These are phyloP conservation scores for Loriculus beryllinus DNA, from an alignment of 2,797 vertebrate genomes.

Conservation along the genomic window DNA sequence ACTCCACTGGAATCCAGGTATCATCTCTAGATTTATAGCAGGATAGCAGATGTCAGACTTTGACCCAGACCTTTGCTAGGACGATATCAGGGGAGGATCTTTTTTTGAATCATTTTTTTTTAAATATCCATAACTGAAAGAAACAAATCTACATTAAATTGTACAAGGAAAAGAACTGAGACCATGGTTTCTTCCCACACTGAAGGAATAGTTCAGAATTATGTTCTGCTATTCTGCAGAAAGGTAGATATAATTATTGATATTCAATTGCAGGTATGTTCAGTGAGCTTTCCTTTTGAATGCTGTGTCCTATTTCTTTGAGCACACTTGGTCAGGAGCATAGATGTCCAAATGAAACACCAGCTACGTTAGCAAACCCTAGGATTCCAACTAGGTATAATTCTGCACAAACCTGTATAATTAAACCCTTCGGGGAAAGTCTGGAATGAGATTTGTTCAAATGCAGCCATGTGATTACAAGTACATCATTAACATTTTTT, in stretches of 20 bases:
- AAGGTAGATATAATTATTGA: neutral
- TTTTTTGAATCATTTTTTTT: neutral
- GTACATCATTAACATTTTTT: constrained; percentile 4
- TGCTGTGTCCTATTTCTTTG: neutral
- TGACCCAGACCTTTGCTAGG: neutral
- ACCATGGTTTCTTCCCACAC: neutral
- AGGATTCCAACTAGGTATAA: neutral
- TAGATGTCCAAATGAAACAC: neutral
- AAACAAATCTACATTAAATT: neutral
- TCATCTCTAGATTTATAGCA: neutral
- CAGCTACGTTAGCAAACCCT: neutral
- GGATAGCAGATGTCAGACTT: neutral
- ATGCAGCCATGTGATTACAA: constrained; percentile 6
- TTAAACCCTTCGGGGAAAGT: constrained; percentile 19
- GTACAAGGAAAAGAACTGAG: neutral
- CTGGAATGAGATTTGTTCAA: neutral
- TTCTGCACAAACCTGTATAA: constrained; percentile 14
- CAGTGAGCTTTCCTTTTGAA: neutral
- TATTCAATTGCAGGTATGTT: neutral
- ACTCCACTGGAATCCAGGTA: neutral
- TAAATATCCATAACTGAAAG: neutral
- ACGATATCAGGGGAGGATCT: neutral
- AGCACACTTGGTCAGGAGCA: neutral
- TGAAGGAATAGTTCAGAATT: neutral
- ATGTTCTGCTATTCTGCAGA: neutral